These are phyloP conservation scores for Sisor rabdophorus DNA, from an alignment of 2,113 vertebrate genomes.

Conservation along the genomic window DNA sequence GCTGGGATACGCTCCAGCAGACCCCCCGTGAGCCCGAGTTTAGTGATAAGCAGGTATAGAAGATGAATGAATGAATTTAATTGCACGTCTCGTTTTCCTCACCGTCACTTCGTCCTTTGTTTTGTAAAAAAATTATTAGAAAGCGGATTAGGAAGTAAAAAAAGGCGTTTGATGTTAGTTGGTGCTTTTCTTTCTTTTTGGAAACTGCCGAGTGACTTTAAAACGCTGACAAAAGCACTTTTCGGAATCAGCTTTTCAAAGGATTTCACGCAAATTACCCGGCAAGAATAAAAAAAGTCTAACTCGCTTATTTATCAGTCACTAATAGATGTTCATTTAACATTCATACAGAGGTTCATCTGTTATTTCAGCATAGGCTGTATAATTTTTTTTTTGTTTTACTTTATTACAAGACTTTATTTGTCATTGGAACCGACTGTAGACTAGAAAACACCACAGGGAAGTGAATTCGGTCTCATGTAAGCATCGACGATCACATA, in stretches of 20 bases:
- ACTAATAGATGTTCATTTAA: background rate
- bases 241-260: slow-evolving; percentile 9
- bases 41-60: no score
- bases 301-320: background rate
- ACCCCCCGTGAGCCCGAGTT: no score
- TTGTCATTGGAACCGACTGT: background rate
- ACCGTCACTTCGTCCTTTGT: background rate
- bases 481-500: background rate
- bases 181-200: background rate
- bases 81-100: background rate
- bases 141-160: background rate
- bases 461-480: background rate
- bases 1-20: no score
- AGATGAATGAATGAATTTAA: no score
- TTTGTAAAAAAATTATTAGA: background rate
- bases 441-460: background rate
- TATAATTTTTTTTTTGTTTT: background rate
- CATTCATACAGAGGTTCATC: background rate
- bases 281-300: background rate
- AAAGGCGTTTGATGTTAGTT: background rate
- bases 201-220: background rate
- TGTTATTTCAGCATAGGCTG: background rate
- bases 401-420: background rate
- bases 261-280: background rate
- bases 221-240: slow-evolving; percentile 2